Conservation (phyloP, 2,888 invertebrate genomes). For the Anarsia innoxiella region DNA sequence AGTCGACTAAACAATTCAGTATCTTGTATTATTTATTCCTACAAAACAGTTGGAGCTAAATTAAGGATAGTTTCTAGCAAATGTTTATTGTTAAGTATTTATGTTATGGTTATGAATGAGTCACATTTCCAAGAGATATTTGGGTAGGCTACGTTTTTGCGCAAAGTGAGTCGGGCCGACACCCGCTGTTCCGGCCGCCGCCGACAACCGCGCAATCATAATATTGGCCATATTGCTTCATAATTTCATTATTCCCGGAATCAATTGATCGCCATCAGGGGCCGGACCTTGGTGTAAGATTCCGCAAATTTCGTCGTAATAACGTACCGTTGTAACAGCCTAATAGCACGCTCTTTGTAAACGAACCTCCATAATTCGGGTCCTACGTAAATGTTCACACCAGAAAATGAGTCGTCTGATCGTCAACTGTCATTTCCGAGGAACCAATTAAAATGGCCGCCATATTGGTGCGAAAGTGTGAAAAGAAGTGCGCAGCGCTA, state of each 20-base stretch:
- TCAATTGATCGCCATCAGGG: slow-evolving; percentile 39
- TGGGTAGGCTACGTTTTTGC: too few relatives aligned
- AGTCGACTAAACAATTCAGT: too few relatives aligned
- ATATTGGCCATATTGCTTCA: slow-evolving; percentile 33
- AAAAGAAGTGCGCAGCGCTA: slow-evolving; percentile 8
- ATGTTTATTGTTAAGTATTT: too few relatives aligned
- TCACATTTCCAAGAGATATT: too few relatives aligned
- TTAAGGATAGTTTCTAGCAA: too few relatives aligned
- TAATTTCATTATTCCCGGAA: slow-evolving; percentile 55
- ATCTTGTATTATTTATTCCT: too few relatives aligned
- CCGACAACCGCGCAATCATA: slow-evolving; percentile 31
- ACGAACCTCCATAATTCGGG: slow-evolving; percentile 35
- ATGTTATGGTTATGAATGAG: too few relatives aligned
- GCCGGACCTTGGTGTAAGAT: slow-evolving; percentile 40
- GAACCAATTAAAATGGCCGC: slow-evolving; percentile 16
- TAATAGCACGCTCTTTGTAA: slow-evolving; percentile 32
- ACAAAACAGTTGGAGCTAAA: too few relatives aligned
- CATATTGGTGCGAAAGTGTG: slow-evolving; percentile 13
- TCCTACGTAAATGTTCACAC: slow-evolving; percentile 24
- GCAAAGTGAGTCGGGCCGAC: too few relatives aligned
- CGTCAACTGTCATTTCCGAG: slow-evolving; percentile 11
- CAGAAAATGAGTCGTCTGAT: slow-evolving; percentile 12
- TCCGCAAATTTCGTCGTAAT: slow-evolving; percentile 37
- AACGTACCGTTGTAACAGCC: slow-evolving; percentile 48
- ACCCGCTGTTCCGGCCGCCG: not conserved